Percentiles rank a stretch among this genome's conserved stretches.
Evolutionary conservation across 2,888 invertebrate species (phyloP).

Genomic region (Drosophila koepferae): DNA sequence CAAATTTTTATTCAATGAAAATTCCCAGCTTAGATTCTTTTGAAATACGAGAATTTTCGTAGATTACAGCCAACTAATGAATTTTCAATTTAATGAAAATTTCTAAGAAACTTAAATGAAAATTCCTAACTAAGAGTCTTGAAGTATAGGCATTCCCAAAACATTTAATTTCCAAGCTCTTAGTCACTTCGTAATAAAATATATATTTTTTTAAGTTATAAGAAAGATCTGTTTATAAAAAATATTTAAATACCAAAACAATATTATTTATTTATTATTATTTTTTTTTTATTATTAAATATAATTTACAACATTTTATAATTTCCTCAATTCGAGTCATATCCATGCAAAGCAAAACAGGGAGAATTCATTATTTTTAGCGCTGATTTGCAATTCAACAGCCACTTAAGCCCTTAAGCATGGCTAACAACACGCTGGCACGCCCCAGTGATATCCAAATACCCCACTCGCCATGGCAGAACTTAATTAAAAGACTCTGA

Average conservation of each 20-base stretch:
- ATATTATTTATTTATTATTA: too few relatives aligned
- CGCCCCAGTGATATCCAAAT: slow-evolving; percentile 43
- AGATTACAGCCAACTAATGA: neutral
- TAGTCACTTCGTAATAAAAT: neutral
- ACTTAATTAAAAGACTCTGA: slow-evolving; percentile 58
- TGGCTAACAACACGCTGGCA: slow-evolving; percentile 41
- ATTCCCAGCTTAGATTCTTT: neutral
- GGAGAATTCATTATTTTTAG: slow-evolving; percentile 20
- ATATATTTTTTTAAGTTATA: neutral
- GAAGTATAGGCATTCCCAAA: too few relatives aligned
- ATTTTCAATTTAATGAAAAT: neutral
- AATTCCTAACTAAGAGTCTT: neutral
- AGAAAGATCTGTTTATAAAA: too few relatives aligned
- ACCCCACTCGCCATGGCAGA: slow-evolving; percentile 44
- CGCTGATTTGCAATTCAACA: slow-evolving; percentile 36
- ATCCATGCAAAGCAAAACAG: neutral
- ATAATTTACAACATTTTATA: neutral
- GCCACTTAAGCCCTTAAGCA: slow-evolving; percentile 39
- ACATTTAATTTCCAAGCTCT: neutral
- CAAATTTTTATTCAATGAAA: neutral
- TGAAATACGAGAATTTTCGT: neutral
- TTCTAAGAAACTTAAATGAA: neutral
- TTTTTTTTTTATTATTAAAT: too few relatives aligned
- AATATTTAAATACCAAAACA: neutral
- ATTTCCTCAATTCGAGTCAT: slow-evolving; percentile 1